phyloP scores from a whole-genome alignment of 2,888 invertebrate genomes.

The Spodoptera picta region DNA sequence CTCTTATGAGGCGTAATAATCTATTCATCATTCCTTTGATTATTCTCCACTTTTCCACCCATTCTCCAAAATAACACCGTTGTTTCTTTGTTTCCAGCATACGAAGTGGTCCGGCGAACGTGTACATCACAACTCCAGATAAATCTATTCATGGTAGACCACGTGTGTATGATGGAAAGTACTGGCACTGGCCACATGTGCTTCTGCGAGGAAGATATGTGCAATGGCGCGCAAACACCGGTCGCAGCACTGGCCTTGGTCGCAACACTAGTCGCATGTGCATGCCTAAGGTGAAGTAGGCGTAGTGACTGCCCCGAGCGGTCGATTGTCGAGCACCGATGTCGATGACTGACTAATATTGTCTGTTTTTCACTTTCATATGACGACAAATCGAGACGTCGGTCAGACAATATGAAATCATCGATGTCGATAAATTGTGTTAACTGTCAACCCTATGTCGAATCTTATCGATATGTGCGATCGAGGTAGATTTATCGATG shows the following conservation, averaged over 20 bases:
- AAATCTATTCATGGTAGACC: constrained; percentile 99
- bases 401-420: constrained; percentile 43
- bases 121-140: constrained; percentile 98
- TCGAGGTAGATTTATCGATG: constrained; percentile 44
- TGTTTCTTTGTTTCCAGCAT: constrained; percentile 89
- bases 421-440: constrained; percentile 42
- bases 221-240: constrained; percentile 89
- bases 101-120: constrained; percentile 96
- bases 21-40: too few species aligned
- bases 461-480: constrained; percentile 50
- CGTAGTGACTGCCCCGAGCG: constrained; percentile 69
- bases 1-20: too few species aligned
- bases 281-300: constrained; percentile 86
- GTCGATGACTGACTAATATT: constrained; percentile 37
- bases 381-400: constrained; percentile 19
- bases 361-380: constrained; percentile 53
- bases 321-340: constrained; percentile 62
- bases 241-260: constrained; percentile 68
- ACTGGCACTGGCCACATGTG: constrained; percentile 99
- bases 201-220: constrained; percentile 99
- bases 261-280: constrained; percentile 82
- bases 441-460: constrained; percentile 33
- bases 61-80: too few species aligned
- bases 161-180: constrained; percentile 99
- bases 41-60: too few species aligned